Evolutionary conservation across 2,888 invertebrate genomes (phyloP), one percentile per base, ranked within the genome.

Genomic region (Smittia sp.): DNA sequence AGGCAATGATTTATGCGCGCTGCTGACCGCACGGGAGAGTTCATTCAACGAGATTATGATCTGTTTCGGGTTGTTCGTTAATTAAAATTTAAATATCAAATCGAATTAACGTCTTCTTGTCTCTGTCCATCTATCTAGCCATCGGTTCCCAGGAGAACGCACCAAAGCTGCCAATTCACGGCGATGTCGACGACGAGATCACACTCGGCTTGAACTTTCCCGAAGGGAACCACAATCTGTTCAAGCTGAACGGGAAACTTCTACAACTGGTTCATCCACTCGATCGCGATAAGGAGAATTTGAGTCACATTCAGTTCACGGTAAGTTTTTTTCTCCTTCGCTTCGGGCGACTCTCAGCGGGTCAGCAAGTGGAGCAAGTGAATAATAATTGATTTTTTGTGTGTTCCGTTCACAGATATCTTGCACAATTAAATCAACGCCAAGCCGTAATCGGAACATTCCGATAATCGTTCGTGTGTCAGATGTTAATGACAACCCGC

Each of bases 401-500:
- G 75, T 72, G 20, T 73, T 75, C 75, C 76, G 76, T 79, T 86
- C 85, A 73, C 85, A 91, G 91, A 81, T 92, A 80, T 88, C 88
- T 75, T 93, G 92, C 80, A 89, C 89, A 75, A 87, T 91, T 77
- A 88, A 87, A 83, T 85, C 87, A 41, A 90, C 89, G 52, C 72
- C 72, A 39, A 88, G 88, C 81, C 90, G 90, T 80, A 88, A 89
- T 78, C 85, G 89, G 74, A 90, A 89, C 54, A 89, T 92, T 79
- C 92, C 92, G 38, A 88, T 92, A 76, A 91, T 92, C 78, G 91
- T 92, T 75, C 84, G 92, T 81, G 89, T 92, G 76, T 90, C 90
- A 2, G 92, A 93, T 81, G 87, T 92, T 79, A 92, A 93, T 79
- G 92, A 93, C 81, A 92, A 92, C 79, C 87, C 89, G 27, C 92